Evolutionary conservation across 2,113 vertebrate genomes (phyloP).

Genomic region (Chaetodon auriga): DNA sequence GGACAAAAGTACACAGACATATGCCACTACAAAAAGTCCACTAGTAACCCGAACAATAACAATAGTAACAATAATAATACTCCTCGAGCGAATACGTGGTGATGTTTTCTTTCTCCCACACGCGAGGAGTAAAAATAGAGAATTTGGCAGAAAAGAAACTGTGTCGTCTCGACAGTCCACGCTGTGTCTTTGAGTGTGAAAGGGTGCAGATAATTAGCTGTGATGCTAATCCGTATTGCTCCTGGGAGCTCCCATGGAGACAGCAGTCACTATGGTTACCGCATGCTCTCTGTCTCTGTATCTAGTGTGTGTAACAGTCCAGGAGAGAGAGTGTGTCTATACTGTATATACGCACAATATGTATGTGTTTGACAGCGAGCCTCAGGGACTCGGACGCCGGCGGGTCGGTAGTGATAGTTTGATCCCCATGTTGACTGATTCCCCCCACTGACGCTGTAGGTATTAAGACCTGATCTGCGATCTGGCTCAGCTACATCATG

Average conservation of each 20-base stretch:
- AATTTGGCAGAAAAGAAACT: conserved; percentile 70
- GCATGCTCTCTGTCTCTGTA: conserved; percentile 53
- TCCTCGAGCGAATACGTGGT: conserved; percentile 38
- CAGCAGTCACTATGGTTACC: conserved; percentile 74
- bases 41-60: conserved; percentile 74
- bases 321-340: conserved; percentile 51
- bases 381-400: conserved; percentile 35
- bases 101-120: conserved; percentile 43
- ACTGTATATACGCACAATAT: conserved; percentile 42
- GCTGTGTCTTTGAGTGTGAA: conserved; percentile 53
- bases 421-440: conserved; percentile 52
- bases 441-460: conserved; percentile 52
- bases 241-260: conserved; percentile 65
- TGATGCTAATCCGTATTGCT: conserved; percentile 66
- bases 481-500: conserved; percentile 63
- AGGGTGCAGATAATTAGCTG: conserved; percentile 65
- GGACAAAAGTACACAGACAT: conserved; percentile 74
- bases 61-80: conserved; percentile 50
- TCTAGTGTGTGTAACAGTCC: conserved; percentile 73
- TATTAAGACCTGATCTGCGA: conserved; percentile 55
- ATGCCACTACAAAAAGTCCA: conserved; percentile 77
- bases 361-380: conserved; percentile 52
- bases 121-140: conserved; percentile 74
- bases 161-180: conserved; percentile 53
- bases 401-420: conserved; percentile 61